Percentiles rank a stretch among this genome's conserved stretches.
These are phyloP conservation scores for Lerema accius DNA, from an alignment of 1,140 invertebrate genomes.

Conservation along the genomic window DNA sequence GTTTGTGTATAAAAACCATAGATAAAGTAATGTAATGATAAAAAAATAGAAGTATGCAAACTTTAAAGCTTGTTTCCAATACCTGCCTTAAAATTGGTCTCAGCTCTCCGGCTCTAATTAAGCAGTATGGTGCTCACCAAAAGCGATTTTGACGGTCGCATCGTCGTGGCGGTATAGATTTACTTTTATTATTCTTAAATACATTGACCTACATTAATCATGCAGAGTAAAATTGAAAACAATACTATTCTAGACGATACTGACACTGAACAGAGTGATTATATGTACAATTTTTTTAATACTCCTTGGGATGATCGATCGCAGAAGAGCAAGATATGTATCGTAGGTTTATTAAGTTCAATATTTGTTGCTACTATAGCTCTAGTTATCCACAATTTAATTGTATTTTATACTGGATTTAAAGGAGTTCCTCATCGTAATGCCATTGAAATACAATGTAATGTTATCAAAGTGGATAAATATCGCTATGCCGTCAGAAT, in stretches of 20 bases:
- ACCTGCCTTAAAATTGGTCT: no score
- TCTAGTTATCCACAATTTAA: slow-evolving; percentile 56
- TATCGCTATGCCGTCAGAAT: slow-evolving; percentile 64
- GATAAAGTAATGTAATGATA: no score
- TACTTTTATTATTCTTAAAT: not conserved
- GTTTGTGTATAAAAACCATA: no score
- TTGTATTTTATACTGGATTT: slow-evolving; percentile 58
- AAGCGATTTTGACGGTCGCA: no score
- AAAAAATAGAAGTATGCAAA: no score
- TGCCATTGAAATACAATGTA: slow-evolving; percentile 53
- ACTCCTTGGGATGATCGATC: slow-evolving; percentile 69
- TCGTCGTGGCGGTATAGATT: not conserved
- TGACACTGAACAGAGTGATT: slow-evolving; percentile 46
- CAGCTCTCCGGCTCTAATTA: no score
- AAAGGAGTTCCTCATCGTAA: slow-evolving; percentile 23
- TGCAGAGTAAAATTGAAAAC: slow-evolving; percentile 54
- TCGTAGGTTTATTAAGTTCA: slow-evolving; percentile 49
- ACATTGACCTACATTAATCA: slow-evolving; percentile 25
- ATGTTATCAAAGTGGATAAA: slow-evolving; percentile 56
- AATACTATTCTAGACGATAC: slow-evolving; percentile 49
- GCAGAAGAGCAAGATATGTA: slow-evolving; percentile 58
- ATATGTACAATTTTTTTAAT: slow-evolving; percentile 62
- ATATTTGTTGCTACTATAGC: slow-evolving; percentile 60
- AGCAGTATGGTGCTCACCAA: no score
- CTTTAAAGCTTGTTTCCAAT: no score